Evolutionary conservation across 23 tunicate species (phyloP), one percentile per base, ranked within the genome.

Genomic region (Halocynthia aurantium): DNA sequence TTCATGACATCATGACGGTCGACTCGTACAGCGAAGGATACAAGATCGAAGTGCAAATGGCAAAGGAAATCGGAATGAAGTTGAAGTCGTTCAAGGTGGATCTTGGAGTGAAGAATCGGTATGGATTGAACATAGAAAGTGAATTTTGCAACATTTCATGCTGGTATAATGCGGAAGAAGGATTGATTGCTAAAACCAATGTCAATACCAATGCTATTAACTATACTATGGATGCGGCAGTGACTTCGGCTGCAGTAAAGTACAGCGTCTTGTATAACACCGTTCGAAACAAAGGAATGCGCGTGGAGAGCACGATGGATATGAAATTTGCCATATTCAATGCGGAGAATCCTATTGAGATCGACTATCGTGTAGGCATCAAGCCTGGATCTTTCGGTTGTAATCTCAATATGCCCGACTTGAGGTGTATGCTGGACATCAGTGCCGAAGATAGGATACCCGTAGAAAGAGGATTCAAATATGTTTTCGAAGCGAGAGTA

Each of bases 381-480:
- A 65, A 11, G 31, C 70, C 70, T 9, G 31, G 19, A 10, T 40
- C 70, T 0, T 65, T 65, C 9, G 22, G 22, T 40, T 65, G 70
- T 65, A 49, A 65, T 15, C 9, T 65, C 70, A 65, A 65, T 20
- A 65, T 65, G 70, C n/a, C 70, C 6, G 70, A 65, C 19, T 15
- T 65, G 19, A 49, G 31, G 0, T 65, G 22, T 65, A 49, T 49
- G 22, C n/a, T 65, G 22, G 70, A 65, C 22, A 65, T 15, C 17
- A 15, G 70, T 20, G 10, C 6, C 5, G 70, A 65, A 10, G 22
- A 9, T 0, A 49, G 31, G 31, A 5, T 40, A 65, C 70, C 70
- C 31, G 31, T 49, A 20, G 70, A 65, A 65, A 20, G 70, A 49
- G 10, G 70, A 65, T 65, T 31, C 2, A 31, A 31, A 31, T 31